A percentile compares a stretch with the other conserved stretches of the same genome.
Conservation (phyloP, 2,888 invertebrate species). For the Tryphoninae sp. region DNA sequence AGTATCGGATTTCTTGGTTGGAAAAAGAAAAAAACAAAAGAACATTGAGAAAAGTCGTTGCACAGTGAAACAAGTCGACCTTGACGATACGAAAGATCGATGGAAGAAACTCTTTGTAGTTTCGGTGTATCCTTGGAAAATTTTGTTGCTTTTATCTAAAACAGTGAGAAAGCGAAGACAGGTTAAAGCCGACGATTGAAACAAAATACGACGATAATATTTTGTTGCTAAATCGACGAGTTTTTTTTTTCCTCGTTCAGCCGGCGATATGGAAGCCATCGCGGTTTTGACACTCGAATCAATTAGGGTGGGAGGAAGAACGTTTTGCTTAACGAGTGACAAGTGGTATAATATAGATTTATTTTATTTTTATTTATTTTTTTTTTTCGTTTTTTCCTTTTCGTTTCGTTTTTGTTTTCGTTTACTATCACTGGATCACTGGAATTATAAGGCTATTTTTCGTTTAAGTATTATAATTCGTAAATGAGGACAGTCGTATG, state of each 20-base stretch:
- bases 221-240: background rate
- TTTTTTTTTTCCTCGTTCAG: background rate
- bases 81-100: constrained; percentile 32
- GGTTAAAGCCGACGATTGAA: background rate
- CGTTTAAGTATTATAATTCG: constrained; percentile 51
- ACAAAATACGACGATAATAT: background rate
- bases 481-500: constrained; percentile 57
- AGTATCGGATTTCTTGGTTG: constrained; percentile 40
- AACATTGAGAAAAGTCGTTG: constrained; percentile 32
- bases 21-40: constrained; percentile 18
- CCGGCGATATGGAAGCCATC: background rate
- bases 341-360: constrained; percentile 62
- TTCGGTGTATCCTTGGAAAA: background rate
- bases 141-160: constrained; percentile 8
- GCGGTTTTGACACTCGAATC: background rate
- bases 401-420: constrained; percentile 13
- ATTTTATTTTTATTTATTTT: constrained; percentile 42
- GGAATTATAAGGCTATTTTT: constrained; percentile 58
- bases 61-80: constrained; percentile 60
- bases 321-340: background rate
- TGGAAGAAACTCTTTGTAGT: constrained; percentile 23
- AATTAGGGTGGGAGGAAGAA: background rate
- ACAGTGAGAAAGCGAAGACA: background rate
- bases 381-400: constrained; percentile 35
- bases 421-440: constrained; percentile 56